Evolutionary conservation across 2,888 invertebrate species (phyloP), one percentile per base, ranked within the genome.

Genomic region (Keiferia lycopersicella): DNA sequence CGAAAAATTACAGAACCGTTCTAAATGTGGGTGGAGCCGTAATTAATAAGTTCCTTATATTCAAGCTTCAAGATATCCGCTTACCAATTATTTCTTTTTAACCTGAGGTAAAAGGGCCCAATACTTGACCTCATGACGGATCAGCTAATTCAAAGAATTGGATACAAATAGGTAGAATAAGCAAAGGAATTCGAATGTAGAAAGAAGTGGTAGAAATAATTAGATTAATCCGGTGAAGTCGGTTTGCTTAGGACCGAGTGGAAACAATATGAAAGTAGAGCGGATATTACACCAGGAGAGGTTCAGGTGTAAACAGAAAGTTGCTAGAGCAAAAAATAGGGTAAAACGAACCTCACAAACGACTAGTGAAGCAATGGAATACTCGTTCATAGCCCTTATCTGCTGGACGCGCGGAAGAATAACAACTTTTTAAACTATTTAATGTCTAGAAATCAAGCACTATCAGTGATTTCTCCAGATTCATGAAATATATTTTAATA

Each of bases 261-360:
- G 82, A 81, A 84, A 85, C 84, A 84, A 86, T 83, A 86, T 86
- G 87, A 85, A 86, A 83, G 82, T 81, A 79, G 84, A 81, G 81
- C 89, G 90, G 90, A 89, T 89, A 90, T 89, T 89, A 85, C 86
- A 77, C 74, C 75, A 83, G 82, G 81, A 87, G 87, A 82, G 86
- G 83, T 83, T 77, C 84, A 83, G 85, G 86, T 83, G 86, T 84
- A 87, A 83, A 88, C 81, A 87, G 73, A 72, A 71, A 74, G 74
- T 75, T 26, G 20, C 1, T 34, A 34, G 34, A 34, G 34, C 8
- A 34, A 34, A 34, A 34, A 8, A 34, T 7, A 4, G 30, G 6
- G 34, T 10, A 34, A 10, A 34, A 34, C 34, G 34, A 8, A 34
- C 34, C 34, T 10, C 34, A 10, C 34, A 8, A 10, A 10, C 10